Evolutionary conservation across 2,888 invertebrate genomes (phyloP).

Genomic region (Phyto melanocephala): DNA sequence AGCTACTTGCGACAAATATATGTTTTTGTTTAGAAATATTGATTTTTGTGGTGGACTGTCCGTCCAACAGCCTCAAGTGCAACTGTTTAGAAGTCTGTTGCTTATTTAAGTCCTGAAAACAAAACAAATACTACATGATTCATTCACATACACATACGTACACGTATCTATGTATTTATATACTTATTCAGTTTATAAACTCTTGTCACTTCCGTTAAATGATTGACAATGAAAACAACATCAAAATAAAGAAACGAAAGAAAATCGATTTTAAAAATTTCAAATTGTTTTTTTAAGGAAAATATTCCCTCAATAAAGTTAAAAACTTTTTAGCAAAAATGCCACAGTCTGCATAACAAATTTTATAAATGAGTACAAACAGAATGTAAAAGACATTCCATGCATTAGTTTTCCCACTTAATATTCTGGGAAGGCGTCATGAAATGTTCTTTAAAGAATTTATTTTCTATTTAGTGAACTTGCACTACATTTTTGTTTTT

Average conservation of each 20-base stretch:
- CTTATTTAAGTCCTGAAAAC: no score
- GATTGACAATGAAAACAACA: conserved; percentile 11
- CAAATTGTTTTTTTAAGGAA: not conserved
- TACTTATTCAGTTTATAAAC: not conserved
- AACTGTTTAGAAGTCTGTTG: no score
- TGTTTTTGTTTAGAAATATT: no score
- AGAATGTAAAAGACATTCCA: not conserved
- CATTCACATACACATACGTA: no score
- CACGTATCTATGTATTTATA: no score
- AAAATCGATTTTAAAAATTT: not conserved
- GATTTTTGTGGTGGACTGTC: no score
- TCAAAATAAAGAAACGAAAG: not conserved
- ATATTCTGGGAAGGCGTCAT: not conserved
- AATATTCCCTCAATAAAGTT: not conserved
- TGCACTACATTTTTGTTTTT: not conserved
- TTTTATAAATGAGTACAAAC: no score
- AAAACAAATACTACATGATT: no score
- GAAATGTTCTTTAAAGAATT: conserved; percentile 24
- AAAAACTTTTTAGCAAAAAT: not conserved
- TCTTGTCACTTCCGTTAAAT: not conserved
- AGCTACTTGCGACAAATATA: no score
- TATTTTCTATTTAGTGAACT: conserved; percentile 21
- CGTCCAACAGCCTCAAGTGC: no score
- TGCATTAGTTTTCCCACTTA: not conserved
- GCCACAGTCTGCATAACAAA: not conserved